phyloP scores from a whole-genome alignment of 1,140 invertebrate species.

The Drosophila melanica region DNA sequence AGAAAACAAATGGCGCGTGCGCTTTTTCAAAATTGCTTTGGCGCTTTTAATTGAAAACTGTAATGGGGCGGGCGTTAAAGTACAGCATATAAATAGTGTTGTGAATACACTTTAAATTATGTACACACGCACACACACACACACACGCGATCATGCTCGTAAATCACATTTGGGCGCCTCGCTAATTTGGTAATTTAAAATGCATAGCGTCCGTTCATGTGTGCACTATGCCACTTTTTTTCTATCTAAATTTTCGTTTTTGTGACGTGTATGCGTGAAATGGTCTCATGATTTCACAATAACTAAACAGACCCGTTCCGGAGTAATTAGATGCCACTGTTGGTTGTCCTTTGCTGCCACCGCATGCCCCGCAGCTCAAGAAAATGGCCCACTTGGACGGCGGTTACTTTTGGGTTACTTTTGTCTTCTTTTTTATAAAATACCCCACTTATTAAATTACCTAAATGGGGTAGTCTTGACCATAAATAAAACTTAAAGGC shows the following conservation, averaged over 20 bases:
- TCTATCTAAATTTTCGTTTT: neutral
- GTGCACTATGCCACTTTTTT: constrained; percentile 27
- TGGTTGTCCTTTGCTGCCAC: constrained; percentile 46
- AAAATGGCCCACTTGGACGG: constrained; percentile 30
- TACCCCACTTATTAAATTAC: neutral
- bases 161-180: constrained; percentile 32
- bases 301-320: constrained; percentile 51
- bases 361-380: constrained; percentile 36
- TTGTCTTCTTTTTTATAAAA: neutral
- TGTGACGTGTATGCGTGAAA: constrained; percentile 42
- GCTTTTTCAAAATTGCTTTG: constrained; percentile 47
- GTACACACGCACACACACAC: neutral
- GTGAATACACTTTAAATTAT: constrained; percentile 26
- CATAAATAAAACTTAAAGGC: neutral
- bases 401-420: neutral
- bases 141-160: neutral
- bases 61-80: constrained; percentile 31
- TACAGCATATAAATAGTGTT: constrained; percentile 14
- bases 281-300: constrained; percentile 55
- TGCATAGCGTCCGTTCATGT: constrained; percentile 46
- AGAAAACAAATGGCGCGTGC: constrained; percentile 33
- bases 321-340: constrained; percentile 57
- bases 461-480: neutral
- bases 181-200: constrained; percentile 58
- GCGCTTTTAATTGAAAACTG: constrained; percentile 56